These are phyloP conservation scores for Stegana nigrithorax DNA, from an alignment of 2,888 invertebrate species.

Conservation along the genomic window DNA sequence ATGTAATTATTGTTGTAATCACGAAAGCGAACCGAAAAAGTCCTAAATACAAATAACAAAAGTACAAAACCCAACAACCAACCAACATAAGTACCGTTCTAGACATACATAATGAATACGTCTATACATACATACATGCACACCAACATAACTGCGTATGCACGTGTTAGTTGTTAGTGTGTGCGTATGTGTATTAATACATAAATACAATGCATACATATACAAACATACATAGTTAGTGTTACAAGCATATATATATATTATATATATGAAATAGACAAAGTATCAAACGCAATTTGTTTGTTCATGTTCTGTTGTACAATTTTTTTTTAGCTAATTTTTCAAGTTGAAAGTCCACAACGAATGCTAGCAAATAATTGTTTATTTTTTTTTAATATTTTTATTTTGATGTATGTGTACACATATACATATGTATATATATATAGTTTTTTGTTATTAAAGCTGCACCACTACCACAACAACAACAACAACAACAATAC, in stretches of 20 bases:
- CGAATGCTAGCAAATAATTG: no score
- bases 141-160: background rate
- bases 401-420: no score
- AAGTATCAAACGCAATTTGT: constrained; percentile 9
- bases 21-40: constrained; percentile 40
- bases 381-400: no score
- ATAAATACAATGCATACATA: background rate
- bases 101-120: constrained; percentile 38
- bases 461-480: constrained; percentile 10
- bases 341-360: no score
- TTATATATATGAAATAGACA: background rate
- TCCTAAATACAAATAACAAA: constrained; percentile 58
- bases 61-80: constrained; percentile 61
- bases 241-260: background rate
- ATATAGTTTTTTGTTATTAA: constrained; percentile 16
- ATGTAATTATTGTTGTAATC: background rate
- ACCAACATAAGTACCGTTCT: constrained; percentile 55
- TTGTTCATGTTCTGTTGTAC: constrained; percentile 9
- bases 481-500: constrained; percentile 1
- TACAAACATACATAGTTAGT: background rate
- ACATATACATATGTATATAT: constrained; percentile 19
- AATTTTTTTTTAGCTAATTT: no score
- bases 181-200: background rate
- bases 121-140: constrained; percentile 39
- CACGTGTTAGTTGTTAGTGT: background rate